phyloP scores from a whole-genome alignment of 2,113 vertebrate species.

The Corynorhinus townsendii region DNA sequence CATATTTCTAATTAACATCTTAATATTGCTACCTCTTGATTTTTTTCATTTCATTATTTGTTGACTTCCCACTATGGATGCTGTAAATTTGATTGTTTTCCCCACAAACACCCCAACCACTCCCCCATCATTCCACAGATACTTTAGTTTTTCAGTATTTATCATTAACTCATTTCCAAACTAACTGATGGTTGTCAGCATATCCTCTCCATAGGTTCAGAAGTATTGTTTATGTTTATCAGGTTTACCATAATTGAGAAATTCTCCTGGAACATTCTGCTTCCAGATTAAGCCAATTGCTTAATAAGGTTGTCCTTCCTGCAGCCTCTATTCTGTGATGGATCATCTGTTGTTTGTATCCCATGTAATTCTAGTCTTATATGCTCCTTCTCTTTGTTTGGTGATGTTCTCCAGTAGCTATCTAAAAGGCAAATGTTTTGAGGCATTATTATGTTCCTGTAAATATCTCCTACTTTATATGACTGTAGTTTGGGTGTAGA shows the following conservation, averaged over 20 bases:
- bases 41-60: background rate
- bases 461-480: background rate
- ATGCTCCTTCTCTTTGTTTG: background rate
- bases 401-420: background rate
- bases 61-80: background rate
- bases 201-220: background rate
- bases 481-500: background rate
- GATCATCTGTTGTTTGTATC: background rate
- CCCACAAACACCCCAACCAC: background rate
- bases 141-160: background rate
- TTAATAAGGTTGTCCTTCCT: background rate
- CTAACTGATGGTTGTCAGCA: background rate
- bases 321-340: background rate
- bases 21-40: background rate
- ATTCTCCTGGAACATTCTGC: background rate
- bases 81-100: background rate
- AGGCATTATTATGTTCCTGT: background rate
- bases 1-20: background rate
- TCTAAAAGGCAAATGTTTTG: background rate
- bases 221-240: background rate
- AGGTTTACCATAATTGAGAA: background rate
- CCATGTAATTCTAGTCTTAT: background rate
- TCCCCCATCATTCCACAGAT: background rate
- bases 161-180: background rate
- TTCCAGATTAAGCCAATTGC: background rate